phyloP scores from a whole-genome alignment of 2,113 vertebrate species.

The Thalassarche chlororhynchos region DNA sequence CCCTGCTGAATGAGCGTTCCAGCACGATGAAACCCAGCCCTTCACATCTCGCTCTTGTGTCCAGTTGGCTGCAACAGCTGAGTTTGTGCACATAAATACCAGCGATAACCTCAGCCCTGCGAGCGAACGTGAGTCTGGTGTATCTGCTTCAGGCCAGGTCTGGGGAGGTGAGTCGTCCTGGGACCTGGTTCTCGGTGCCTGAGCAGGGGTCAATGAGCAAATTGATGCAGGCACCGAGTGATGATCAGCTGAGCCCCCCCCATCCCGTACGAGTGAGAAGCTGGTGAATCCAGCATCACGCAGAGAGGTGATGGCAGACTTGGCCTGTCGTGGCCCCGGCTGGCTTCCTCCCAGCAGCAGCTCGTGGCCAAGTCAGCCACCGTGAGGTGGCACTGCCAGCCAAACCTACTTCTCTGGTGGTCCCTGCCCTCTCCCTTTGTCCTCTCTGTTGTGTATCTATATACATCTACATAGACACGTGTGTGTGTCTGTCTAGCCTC shows the following conservation, averaged over 20 bases:
- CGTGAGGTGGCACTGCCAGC: background rate
- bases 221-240: rapidly evolving
- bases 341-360: background rate
- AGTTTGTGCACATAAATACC: background rate
- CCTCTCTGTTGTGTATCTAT: background rate
- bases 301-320: background rate
- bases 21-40: background rate
- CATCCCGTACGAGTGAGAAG: rapidly evolving
- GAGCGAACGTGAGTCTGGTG: background rate
- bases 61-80: constrained; percentile 12
- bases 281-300: background rate
- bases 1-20: background rate
- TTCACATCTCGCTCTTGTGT: background rate
- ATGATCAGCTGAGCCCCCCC: background rate
- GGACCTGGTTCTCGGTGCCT: rapidly evolving
- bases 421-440: background rate
- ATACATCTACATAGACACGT: background rate
- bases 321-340: background rate
- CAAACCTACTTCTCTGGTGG: background rate
- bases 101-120: background rate
- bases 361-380: background rate
- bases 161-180: background rate
- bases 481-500: background rate
- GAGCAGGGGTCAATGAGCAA: background rate
- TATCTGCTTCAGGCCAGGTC: background rate